These are phyloP conservation scores for Leucoraja erinaceus DNA, from an alignment of 2,113 vertebrate genomes.

Conservation along the genomic window DNA sequence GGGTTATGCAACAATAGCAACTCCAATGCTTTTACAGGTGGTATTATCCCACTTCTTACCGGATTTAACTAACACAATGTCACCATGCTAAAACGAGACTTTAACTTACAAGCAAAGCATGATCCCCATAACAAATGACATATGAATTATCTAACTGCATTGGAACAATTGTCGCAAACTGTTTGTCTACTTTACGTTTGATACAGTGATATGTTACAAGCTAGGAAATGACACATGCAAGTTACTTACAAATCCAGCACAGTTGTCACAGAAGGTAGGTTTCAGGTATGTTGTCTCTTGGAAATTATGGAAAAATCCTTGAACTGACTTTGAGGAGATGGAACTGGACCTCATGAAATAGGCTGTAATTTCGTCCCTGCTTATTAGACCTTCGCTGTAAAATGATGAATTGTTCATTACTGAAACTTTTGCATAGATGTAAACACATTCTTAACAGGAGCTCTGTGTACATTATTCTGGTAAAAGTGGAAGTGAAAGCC, in stretches of 20 bases:
- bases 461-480: neutral
- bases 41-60: neutral
- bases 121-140: too few relatives aligned
- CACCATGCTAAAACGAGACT: neutral
- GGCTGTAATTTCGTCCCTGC: slow-evolving; percentile 86
- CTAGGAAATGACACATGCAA: neutral
- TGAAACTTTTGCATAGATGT: neutral
- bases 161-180: too few relatives aligned
- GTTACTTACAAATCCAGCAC: slow-evolving; percentile 87
- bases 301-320: slow-evolving; percentile 89
- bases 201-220: neutral
- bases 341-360: slow-evolving; percentile 94
- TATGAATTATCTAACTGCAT: too few relatives aligned
- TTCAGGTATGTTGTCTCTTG: slow-evolving; percentile 93
- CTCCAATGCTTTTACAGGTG: neutral
- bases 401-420: slow-evolving; percentile 34
- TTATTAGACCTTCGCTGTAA: slow-evolving; percentile 81
- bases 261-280: slow-evolving; percentile 95
- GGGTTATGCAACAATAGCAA: neutral
- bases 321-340: slow-evolving; percentile 87
- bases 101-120: neutral
- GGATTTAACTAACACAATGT: neutral
- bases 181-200: neutral
- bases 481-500: neutral
- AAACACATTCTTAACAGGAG: neutral